Percentiles rank a stretch among this genome's conserved stretches.
Conservation (phyloP, 2,113 vertebrate species). For the Ellobius talpinus region DNA sequence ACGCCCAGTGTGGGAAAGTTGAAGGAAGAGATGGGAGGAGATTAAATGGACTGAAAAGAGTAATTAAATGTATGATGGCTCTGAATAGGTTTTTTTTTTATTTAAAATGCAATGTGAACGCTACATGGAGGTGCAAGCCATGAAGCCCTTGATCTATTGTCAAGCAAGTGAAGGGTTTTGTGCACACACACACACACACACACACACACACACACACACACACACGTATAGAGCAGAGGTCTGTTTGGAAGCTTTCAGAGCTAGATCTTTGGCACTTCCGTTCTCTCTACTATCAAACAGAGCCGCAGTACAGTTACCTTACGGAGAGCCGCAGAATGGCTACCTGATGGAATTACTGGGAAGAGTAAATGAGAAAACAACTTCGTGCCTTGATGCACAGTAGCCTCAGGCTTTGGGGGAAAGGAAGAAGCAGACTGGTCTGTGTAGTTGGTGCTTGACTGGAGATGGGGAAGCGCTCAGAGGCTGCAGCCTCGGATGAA, state of each 20-base stretch:
- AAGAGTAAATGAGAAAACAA: neutral
- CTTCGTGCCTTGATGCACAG: too few species aligned
- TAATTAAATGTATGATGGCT: neutral
- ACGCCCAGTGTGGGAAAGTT: neutral
- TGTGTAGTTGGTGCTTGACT: neutral
- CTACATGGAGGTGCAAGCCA: neutral
- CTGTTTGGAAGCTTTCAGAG: neutral
- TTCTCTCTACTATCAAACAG: neutral
- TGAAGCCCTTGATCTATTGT: neutral
- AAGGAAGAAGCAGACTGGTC: neutral
- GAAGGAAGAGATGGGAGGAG: neutral
- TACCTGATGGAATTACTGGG: neutral
- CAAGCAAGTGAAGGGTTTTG: neutral
- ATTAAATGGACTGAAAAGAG: neutral
- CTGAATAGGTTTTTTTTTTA: neutral
- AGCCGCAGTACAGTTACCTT: too few species aligned
- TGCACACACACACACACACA: accelerated
- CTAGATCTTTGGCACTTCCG: neutral
- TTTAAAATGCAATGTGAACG: neutral
- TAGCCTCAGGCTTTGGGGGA: neutral
- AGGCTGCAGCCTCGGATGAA: neutral
- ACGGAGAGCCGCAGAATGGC: accelerated
- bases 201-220: too few species aligned
- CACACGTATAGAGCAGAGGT: accelerated
- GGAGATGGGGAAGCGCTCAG: neutral